Conservation (phyloP, 2,888 invertebrate species). For the Hirtodrosophila trivittata region DNA sequence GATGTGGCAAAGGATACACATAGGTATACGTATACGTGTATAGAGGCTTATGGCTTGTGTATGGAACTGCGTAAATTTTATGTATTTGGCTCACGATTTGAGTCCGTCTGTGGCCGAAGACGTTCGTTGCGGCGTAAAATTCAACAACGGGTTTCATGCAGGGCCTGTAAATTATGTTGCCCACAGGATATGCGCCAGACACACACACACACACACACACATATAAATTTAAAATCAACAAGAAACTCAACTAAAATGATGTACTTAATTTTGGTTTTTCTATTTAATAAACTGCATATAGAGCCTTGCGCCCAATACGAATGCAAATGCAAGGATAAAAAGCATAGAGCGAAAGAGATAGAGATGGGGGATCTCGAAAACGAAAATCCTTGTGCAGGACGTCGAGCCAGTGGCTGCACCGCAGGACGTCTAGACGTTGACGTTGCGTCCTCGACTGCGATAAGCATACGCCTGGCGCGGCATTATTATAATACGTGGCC, state of each 20-base stretch:
- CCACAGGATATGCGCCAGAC: conserved; percentile 79
- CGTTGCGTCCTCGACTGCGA: conserved; percentile 69
- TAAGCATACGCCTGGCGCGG: conserved; percentile 76
- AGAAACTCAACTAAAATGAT: conserved; percentile 62
- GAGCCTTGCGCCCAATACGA: conserved; percentile 50
- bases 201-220: conserved; percentile 21
- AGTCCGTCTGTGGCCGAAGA: conserved; percentile 51
- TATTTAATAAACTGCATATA: conserved; percentile 73
- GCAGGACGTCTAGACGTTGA: conserved; percentile 78
- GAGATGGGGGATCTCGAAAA: background rate
- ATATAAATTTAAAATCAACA: conserved; percentile 47
- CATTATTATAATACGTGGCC: conserved; percentile 79
- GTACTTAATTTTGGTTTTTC: conserved; percentile 68
- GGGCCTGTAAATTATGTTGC: conserved; percentile 68
- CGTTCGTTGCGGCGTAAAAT: conserved; percentile 72
- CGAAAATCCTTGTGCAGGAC: conserved; percentile 43
- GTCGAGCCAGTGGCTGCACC: conserved; percentile 52
- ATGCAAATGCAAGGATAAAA: conserved; percentile 42
- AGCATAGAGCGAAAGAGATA: conserved; percentile 6
- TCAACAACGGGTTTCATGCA: conserved; percentile 62
- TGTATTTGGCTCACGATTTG: conserved; percentile 76
- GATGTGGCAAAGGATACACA: conserved; percentile 51
- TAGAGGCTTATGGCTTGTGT: conserved; percentile 1
- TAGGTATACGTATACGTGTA: conserved; percentile 14
- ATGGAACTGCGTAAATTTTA: conserved; percentile 57